Conservation (phyloP, 1,140 invertebrate species). For the Scaptomyza hsui region DNA sequence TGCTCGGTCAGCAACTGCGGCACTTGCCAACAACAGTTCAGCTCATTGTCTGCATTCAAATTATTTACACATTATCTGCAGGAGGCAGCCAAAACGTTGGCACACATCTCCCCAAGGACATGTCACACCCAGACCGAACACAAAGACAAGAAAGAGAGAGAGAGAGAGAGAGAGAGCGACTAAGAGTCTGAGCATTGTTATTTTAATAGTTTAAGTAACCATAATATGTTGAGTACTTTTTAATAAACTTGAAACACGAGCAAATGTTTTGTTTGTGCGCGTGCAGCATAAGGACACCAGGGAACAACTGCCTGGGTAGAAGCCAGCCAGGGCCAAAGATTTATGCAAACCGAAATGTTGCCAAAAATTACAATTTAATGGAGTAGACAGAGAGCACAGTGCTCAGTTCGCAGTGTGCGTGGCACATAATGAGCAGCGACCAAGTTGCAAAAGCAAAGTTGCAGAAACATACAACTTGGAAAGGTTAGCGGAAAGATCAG, state of each 20-base stretch:
- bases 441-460: conserved; percentile 64
- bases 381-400: conserved; percentile 56
- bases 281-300: conserved; percentile 64
- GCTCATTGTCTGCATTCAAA: conserved; percentile 53
- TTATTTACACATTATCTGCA: conserved; percentile 71
- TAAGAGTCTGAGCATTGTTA: conserved; percentile 47
- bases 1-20: not conserved
- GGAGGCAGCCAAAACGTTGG: conserved; percentile 18
- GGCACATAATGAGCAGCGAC: conserved; percentile 72
- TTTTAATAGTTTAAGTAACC: conserved; percentile 83
- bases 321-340: conserved; percentile 49
- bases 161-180: conserved; percentile 6
- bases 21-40: conserved; percentile 27
- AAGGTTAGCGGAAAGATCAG: not conserved
- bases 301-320: conserved; percentile 30
- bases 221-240: conserved; percentile 83
- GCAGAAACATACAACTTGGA: conserved; percentile 45
- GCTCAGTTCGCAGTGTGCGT: conserved; percentile 16
- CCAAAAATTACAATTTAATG: conserved; percentile 83
- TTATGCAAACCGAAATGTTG: conserved; percentile 83
- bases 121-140: conserved; percentile 24
- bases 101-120: conserved; percentile 11
- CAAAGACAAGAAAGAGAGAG: conserved; percentile 24
- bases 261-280: conserved; percentile 54
- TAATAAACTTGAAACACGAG: conserved; percentile 81